Base-by-base conservation (phyloP, 2,797 vertebrate genomes). In the Leucoraja ocellata region DNA sequence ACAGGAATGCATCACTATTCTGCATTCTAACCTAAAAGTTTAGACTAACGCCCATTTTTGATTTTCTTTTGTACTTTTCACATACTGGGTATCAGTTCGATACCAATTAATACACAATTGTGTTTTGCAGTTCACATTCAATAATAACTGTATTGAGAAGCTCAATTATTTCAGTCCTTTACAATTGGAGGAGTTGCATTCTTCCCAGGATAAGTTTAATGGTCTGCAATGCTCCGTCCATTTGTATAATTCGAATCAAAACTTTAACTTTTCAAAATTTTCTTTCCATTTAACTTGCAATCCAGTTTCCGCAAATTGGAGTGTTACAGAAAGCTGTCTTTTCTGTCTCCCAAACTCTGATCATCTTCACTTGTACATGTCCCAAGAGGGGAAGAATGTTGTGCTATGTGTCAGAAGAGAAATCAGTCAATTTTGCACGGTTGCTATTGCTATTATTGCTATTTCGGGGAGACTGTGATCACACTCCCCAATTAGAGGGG, bases 381-480 rank as follows among this genome's bases (percentile, higher is more conserved):
- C 84, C 61, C 84, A 88, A 88, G 84, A 88, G 84, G 84, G 63
- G 84, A 88, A 63, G 46, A 32, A 68, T 68, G n/a, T 61, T 88
- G 16, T 36, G 84, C 61, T 36, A 18, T 88, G 83, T 88, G 84
- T 36, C 63, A 88, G 84, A 88, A n/a, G n/a, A 68, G n/a, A 18
- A 88, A 88, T 68, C 84, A 86, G 83, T 86, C 28, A 63, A 65
- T 88, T 88, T 36, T 68, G 28, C 21, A 68, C 2, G 18, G 84
- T 68, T 61, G 68, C 84, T 32, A 32, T 32, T 32, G 32, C 32
- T 32, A 32, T 88, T 88, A 68, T 68, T 88, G 61, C n/a, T 88
- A 88, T 88, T 68, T 68, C 63, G 63, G n/a, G 63, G 63, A 88
- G 61, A 36, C 84, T 88, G 84, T 88, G 84, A 88, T 88, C 84